phyloP scores from a whole-genome alignment of 2,113 vertebrate genomes.

The Hyperoodon ampullatus region DNA sequence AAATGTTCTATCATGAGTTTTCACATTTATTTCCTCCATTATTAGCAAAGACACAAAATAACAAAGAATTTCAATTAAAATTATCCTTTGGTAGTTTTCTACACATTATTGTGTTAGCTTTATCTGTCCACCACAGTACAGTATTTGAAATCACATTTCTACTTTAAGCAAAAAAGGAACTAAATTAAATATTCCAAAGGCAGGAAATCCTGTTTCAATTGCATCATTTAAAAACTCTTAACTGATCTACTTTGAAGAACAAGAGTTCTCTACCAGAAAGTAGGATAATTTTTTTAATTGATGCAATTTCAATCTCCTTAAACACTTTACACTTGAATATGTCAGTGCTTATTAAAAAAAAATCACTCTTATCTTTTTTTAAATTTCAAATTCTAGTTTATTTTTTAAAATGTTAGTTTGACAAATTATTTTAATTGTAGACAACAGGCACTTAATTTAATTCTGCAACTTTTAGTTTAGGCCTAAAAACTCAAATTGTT shows the following conservation, averaged over 20 bases:
- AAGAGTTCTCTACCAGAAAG: slow-evolving; percentile 29
- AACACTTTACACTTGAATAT: slow-evolving; percentile 22
- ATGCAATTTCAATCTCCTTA: slow-evolving; percentile 27
- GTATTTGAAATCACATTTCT: slow-evolving; percentile 1
- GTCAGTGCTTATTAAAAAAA: slow-evolving; percentile 17
- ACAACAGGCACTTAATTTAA: not conserved
- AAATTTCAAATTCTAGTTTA: slow-evolving; percentile 41
- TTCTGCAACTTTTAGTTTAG: not conserved
- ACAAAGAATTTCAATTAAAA: slow-evolving; percentile 35
- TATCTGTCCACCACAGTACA: not conserved
- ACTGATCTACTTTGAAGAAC: not conserved
- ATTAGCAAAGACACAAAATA: slow-evolving; percentile 4
- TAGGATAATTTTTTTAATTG: not conserved
- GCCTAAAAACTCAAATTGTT: not conserved
- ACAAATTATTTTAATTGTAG: slow-evolving; percentile 35
- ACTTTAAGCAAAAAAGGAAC: not conserved
- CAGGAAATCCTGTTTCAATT: slow-evolving; percentile 9
- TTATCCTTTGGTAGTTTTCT: not conserved
- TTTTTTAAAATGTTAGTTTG: not conserved
- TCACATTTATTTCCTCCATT: slow-evolving; percentile 61
- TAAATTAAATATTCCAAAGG: not conserved
- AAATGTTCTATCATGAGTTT: slow-evolving; percentile 38
- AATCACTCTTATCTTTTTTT: not conserved
- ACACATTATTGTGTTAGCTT: not conserved
- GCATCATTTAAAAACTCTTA: slow-evolving; percentile 26